Base-by-base conservation (phyloP, 2,888 invertebrate genomes). In the Eurytoma californica region DNA sequence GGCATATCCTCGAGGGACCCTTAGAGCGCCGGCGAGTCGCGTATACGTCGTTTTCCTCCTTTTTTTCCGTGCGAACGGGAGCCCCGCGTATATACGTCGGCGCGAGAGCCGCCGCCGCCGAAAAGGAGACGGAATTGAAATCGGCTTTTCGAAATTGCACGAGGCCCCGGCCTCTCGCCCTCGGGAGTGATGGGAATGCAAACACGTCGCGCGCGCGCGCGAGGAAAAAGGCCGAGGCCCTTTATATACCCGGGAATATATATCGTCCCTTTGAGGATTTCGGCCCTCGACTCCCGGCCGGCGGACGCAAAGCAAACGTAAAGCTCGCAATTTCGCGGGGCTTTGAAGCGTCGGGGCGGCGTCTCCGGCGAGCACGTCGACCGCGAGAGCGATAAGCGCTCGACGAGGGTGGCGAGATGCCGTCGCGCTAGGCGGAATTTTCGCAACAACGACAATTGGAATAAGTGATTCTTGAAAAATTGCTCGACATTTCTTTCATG, bases 81-180 rank as follows among this genome's bases (percentile, higher is more conserved):
- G 39, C 39, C 39, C 39, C 39, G 9, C 39, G 9, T 39, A 39
- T 39, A 39, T 1, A 7, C 84, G 85, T 81, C 76, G 24, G 63
- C 47, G 39, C 39, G 39, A 39, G n/a, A n/a, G n/a, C n/a, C n/a
- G 24, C 24, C 24, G 7, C 39, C 81, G 80, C 84, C 84, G 86
- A 87, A 87, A 88, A 85, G 86, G 84, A 86, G 86, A 83, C 85
- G 86, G 84, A 88, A 89, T 88, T 88, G 88, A 87, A 89, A 89
- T 88, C 89, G 88, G 88, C 88, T 89, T 88, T 89, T 85, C 85
- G 87, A 88, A 89, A 89, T 89, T 88, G 87, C 88, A 84, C 86
- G 49, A 65, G 51, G n/a, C 9, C 65, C 5, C 47, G 47, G 9
- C 20, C n/a, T 49, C 28, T 66, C 14, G 16, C 69, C 84, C 85